phyloP scores from a whole-genome alignment of 2,797 vertebrate species.

The Falco columbarius region DNA sequence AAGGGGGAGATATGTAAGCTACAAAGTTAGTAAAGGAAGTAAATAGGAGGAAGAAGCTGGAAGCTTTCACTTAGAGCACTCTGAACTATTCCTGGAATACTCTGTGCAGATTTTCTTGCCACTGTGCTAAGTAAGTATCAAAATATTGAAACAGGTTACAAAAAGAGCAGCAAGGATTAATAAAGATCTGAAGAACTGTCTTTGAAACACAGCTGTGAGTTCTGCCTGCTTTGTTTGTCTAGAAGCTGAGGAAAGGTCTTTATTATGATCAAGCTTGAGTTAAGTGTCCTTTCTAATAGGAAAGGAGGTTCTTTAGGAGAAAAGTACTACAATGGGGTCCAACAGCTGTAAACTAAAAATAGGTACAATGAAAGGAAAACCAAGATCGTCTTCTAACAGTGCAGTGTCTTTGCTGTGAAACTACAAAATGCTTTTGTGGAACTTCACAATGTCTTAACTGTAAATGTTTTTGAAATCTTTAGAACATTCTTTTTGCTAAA shows the following conservation, averaged over 20 bases:
- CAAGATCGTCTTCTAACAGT: not conserved
- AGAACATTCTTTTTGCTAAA: not conserved
- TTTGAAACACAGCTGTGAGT: not conserved
- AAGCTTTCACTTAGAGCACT: not conserved
- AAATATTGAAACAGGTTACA: not conserved
- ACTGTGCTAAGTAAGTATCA: not conserved
- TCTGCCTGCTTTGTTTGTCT: not conserved
- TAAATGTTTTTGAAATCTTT: not conserved
- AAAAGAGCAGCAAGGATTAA: not conserved
- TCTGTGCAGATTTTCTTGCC: not conserved
- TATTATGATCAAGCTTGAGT: not conserved
- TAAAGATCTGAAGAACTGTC: not conserved
- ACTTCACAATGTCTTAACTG: fast-evolving
- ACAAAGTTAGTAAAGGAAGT: not conserved
- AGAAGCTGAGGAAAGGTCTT: not conserved
- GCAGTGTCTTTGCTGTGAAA: not conserved
- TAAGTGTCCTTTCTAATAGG: not conserved
- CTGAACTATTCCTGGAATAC: not conserved
- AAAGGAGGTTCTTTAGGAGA: not conserved
- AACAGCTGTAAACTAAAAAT: not conserved
- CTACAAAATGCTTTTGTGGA: not conserved
- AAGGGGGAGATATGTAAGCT: not conserved
- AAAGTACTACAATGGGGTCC: not conserved
- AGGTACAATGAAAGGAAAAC: not conserved
- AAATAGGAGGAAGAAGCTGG: not conserved